Evolutionary conservation across 2,888 invertebrate species (phyloP), one percentile per base, ranked within the genome.

Genomic region (Andrena trimmerana): DNA sequence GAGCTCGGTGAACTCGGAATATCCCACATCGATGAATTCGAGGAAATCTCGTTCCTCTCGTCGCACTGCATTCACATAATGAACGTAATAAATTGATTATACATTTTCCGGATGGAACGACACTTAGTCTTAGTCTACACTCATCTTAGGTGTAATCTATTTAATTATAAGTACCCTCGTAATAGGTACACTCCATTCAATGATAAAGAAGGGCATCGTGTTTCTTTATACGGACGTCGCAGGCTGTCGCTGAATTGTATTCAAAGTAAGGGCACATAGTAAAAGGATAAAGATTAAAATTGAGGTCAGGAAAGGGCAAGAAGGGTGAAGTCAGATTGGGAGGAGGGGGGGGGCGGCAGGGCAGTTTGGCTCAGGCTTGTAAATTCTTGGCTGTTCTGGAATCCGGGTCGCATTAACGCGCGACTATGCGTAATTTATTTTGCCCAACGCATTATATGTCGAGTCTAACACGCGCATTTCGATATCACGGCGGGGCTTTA

Each of bases 1-100:
- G 93, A 93, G 67, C 86, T 91, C 24, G 93, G 93, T 52, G 93
- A 93, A 31, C 90, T 90, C 27, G 93, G 93, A 24, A 91, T 87
- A 7, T 93, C 93, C 76, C 88, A 42, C 24, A 78, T 89, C 48
- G 89, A 82, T 4, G 90, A 84, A 24, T 87, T 87, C 52, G 88
- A 68, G 66, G 75, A 88, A 42, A 88, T 86, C 60, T 89, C 90
- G 69, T 84, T 82, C 27, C 81, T 81, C n/a, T 91, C 90, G 1
- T 90, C 89, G 33, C 60, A 83, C 84, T 88, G 29, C 20, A 60
- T 13, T 16, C 8, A 16, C 31, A 67, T 7, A 74, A 67, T 6
- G 50, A 27, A 66, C 16, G 72, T 36, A 10, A 27, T 2, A 16
- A 13, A 7, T 57, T 36, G 27, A 31, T 73, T 31, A 48, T 52